Evolutionary conservation across 2,888 invertebrate species (phyloP).

Genomic region (Stenodera caucasica): DNA sequence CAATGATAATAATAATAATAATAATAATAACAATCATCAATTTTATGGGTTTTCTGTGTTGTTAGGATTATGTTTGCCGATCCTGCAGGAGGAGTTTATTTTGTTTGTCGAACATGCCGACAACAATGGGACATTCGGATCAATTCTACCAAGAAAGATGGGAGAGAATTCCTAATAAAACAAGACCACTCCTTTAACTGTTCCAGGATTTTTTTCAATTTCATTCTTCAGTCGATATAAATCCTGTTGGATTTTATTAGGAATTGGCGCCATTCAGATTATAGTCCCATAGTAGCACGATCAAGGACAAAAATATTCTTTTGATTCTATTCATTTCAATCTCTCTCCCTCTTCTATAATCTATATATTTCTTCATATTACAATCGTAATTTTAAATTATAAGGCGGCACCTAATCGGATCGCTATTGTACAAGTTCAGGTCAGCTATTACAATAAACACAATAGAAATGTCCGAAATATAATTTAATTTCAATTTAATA

Average conservation of each 20-base stretch:
- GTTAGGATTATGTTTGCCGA: conserved; percentile 36
- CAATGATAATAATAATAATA: no score
- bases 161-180: not conserved
- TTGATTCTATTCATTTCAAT: no score
- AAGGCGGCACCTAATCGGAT: conserved; percentile 39
- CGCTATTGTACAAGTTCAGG: conserved; percentile 15
- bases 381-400: conserved; percentile 39
- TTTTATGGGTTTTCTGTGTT: conserved; percentile 5
- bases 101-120: conserved; percentile 47
- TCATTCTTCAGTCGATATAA: not conserved
- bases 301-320: not conserved
- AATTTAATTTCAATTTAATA: conserved; percentile 25
- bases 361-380: not conserved
- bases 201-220: not conserved
- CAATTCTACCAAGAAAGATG: no score
- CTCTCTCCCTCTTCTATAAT: not conserved
- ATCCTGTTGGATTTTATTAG: not conserved
- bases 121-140: not conserved
- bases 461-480: conserved; percentile 22
- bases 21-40: no score
- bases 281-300: not conserved
- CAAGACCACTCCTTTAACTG: not conserved
- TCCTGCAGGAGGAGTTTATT: conserved; percentile 47
- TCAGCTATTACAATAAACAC: conserved; percentile 24
- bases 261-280: conserved; percentile 12